Evolutionary conservation across 1,140 invertebrate species (phyloP), one percentile per base, ranked within the genome.

Genomic region (Uloborus diversus): DNA sequence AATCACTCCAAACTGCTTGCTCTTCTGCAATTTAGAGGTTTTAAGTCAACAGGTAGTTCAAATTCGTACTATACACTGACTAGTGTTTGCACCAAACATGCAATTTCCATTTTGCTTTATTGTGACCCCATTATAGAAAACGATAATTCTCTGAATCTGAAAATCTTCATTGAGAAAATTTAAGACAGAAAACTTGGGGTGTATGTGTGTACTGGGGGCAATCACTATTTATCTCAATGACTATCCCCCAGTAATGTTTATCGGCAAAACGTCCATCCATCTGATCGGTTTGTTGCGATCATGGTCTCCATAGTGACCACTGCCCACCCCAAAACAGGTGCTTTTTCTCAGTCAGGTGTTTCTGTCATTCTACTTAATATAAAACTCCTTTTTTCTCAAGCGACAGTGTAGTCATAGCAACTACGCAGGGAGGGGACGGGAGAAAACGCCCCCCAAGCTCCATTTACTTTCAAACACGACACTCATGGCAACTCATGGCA

Each of bases 261-360:
- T 78, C 32, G 73, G 73, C 51, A 78, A 78, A 78, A 61, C 57
- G 73, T 78, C 73, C 56, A 33, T 65, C 25, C 71, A 14, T 20
- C 53, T 33, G 57, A 13, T 32, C 28, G 25, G 17, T 78, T 78
- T 78, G 73, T 78, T 78, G 73, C 47, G 42, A 51, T 61, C 56
- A 42, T 62, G 5, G 47, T 66, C 28, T 7, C 61, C 59, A 78
- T 66, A 28, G 61, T 5, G 62, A 78, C 49, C 73, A 28, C 28
- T 78, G 73, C 37, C 73, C 33, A 73, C 56, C 73, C 69, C 49
- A 32, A 78, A 78, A 78, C 73, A 78, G 73, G 73, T 78, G 73
- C 73, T 78, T 66, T 78, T 78, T 78, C 73, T 57, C 73, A 78
- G 73, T 78, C 73, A 78, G 73, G 73, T 78, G 73, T 78, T 78